These are phyloP conservation scores for Prinia subflava DNA, from an alignment of 2,113 vertebrate genomes.

Conservation along the genomic window DNA sequence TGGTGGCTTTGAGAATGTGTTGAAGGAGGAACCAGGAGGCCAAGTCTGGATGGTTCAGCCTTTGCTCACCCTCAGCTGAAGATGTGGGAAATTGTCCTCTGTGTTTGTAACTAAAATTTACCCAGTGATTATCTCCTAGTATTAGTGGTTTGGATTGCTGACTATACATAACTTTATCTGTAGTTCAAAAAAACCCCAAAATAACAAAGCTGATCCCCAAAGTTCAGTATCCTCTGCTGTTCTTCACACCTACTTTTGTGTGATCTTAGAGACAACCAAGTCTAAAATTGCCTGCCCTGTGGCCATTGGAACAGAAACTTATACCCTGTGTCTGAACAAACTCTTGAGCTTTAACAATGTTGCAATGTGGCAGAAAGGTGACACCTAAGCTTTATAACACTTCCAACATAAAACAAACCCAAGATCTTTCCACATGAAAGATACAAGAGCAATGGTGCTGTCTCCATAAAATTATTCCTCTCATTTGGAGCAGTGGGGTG, in stretches of 20 bases:
- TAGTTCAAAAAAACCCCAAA: background rate
- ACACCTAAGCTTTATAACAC: background rate
- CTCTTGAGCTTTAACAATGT: background rate
- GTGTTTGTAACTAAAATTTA: background rate
- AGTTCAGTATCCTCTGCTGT: background rate
- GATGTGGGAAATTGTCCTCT: background rate
- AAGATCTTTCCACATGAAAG: background rate
- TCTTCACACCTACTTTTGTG: background rate
- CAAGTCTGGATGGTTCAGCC: background rate
- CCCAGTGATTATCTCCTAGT: background rate
- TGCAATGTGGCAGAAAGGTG: background rate
- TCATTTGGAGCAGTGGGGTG: background rate
- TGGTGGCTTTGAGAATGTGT: background rate
- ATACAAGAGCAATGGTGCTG: background rate
- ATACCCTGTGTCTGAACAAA: background rate
- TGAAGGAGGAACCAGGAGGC: background rate
- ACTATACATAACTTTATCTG: background rate
- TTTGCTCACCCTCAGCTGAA: background rate
- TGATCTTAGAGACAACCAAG: background rate
- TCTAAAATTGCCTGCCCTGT: background rate
- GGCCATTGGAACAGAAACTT: background rate
- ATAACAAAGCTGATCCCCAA: background rate
- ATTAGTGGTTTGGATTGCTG: background rate
- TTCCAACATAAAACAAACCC: background rate
- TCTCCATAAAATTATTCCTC: background rate